Evolutionary conservation across 1,140 invertebrate species (phyloP), one percentile per base, ranked within the genome.

Genomic region (Zaprionus vittiger): DNA sequence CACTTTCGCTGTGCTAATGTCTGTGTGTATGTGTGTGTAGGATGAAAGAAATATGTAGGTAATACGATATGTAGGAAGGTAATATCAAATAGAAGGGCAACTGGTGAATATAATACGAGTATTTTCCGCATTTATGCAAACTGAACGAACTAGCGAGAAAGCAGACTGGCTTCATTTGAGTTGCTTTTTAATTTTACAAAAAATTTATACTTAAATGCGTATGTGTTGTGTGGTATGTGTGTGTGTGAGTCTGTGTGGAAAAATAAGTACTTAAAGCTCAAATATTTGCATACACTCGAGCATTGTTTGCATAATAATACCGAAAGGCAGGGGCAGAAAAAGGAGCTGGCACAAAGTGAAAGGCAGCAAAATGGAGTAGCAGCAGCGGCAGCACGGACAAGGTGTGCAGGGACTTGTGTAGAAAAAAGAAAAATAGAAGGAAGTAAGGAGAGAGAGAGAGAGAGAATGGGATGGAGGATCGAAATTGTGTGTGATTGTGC

Each of bases 281-380:
- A 90, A 90, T 90, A 90, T 90, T 90, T 90, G 85, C 85, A 90
- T 90, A 90, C 85, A 82, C 85, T 90, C 85, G 81, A 90, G 85
- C 63, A 85, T 90, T 90, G 85, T 90, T 90, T 90, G 85, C 85
- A 90, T 90, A 85, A 84, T 89, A 90, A 90, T 89, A 89, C 84
- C 80, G 71, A 81, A 85, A 90, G 81, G 72, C 20, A 70, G 57
- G 59, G 52, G 56, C 65, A 77, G 34, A 55, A 84, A 69, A 26
- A 68, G 62, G 22, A 65, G 63, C 59, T 71, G 52, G 64, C 73
- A 68, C 62, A 77, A 79, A 71, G 73, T 73, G 80, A 90, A 84
- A 85, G 85, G 75, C 81, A 90, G 79, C 65, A 55, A 47, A 57
- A 67, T 34, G 64, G 6, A 67, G 54, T 15, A 34, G 64, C 5